Conservation (phyloP, 2,113 vertebrate genomes). For the Scortum barcoo region DNA sequence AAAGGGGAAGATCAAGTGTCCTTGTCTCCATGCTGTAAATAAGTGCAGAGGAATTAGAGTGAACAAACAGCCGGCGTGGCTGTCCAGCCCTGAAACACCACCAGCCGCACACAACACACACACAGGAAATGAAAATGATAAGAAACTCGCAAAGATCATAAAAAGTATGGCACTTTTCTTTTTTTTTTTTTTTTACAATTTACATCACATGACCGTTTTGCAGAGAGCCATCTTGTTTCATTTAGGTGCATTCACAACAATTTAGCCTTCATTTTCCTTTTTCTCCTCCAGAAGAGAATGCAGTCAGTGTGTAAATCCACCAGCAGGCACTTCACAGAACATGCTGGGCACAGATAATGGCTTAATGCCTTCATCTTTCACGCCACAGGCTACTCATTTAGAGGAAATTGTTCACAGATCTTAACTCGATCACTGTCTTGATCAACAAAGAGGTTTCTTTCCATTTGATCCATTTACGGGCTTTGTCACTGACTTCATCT, state of each 20-base stretch:
- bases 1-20: constrained; percentile 55
- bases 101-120: background rate
- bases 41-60: constrained; percentile 45
- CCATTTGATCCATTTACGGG: constrained; percentile 17
- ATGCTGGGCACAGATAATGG: constrained; percentile 59
- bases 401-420: constrained; percentile 78
- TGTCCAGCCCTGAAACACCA: constrained; percentile 28
- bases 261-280: constrained; percentile 37
- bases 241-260: constrained; percentile 59
- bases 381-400: constrained; percentile 64
- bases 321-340: constrained; percentile 52
- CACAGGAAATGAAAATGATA: constrained; percentile 12
- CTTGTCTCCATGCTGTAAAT: constrained; percentile 59
- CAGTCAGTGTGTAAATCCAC: constrained; percentile 54
- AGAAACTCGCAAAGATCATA: constrained; percentile 6
- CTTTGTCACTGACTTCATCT: constrained; percentile 4
- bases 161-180: background rate
- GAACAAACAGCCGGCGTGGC: constrained; percentile 16
- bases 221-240: constrained; percentile 62
- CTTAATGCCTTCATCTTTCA: constrained; percentile 34
- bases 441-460: constrained; percentile 42
- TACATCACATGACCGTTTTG: constrained; percentile 11
- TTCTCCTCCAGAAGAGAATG: constrained; percentile 29
- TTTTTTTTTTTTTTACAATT: background rate
- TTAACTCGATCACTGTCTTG: constrained; percentile 23